A percentile compares a stretch with the other conserved stretches of the same genome.
These are phyloP conservation scores for Bradysia coprophila DNA, from an alignment of 1,140 invertebrate genomes.

Conservation along the genomic window DNA sequence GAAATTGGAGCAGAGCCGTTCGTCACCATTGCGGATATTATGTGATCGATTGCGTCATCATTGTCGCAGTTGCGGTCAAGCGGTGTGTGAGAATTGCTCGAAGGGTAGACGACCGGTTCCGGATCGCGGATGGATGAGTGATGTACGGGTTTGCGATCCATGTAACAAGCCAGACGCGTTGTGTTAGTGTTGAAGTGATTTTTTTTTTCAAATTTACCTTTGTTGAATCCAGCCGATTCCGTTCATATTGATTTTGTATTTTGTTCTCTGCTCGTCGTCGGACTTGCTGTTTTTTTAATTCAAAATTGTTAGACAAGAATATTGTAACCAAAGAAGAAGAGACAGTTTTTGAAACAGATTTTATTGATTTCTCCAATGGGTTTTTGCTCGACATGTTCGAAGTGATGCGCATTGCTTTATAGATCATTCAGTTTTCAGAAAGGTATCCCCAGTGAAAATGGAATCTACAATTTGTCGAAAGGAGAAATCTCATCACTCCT, in stretches of 20 bases:
- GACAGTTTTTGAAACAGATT: too few species aligned
- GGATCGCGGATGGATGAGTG: constrained; percentile 43
- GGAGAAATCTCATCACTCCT: too few species aligned
- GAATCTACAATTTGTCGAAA: too few species aligned
- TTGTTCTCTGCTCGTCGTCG: too few species aligned
- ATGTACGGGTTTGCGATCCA: constrained; percentile 47
- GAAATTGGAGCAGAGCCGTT: neutral
- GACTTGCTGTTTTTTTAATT: neutral
- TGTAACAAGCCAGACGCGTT: constrained; percentile 8
- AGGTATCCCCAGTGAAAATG: too few species aligned
- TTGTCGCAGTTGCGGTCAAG: constrained; percentile 53
- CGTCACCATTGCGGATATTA: neutral
- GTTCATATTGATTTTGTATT: too few species aligned
- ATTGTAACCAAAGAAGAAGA: neutral
- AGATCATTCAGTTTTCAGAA: too few species aligned
- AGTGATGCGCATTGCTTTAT: too few species aligned
- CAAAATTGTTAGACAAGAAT: neutral
- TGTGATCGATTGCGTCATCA: constrained; percentile 39
- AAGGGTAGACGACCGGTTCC: constrained; percentile 38
- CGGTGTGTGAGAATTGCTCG: constrained; percentile 48
- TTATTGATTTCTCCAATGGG: too few species aligned
- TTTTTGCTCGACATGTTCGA: too few species aligned
- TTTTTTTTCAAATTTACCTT: neutral
- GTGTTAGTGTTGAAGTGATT: neutral
- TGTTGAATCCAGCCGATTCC: too few species aligned